Percentiles rank a stretch among this genome's conserved stretches.
phyloP scores from a whole-genome alignment of 2,888 invertebrate species.

The Chamaedrilus cognettii region DNA sequence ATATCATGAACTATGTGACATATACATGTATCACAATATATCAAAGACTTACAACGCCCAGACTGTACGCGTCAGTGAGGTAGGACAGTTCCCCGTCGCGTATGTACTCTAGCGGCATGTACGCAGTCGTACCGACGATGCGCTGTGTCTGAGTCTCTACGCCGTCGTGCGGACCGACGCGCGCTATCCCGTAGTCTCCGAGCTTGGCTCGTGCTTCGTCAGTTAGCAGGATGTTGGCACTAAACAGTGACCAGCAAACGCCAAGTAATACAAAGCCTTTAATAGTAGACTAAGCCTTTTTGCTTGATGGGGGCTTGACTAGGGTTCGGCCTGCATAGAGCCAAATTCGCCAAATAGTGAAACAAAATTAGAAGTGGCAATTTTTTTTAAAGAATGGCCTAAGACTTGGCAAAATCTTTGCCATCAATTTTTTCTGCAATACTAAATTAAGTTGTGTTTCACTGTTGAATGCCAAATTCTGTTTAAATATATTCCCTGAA shows the following conservation, averaged over 20 bases:
- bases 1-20: too few relatives aligned
- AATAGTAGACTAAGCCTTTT: not conserved
- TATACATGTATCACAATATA: too few relatives aligned
- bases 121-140: slow-evolving; percentile 19
- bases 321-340: too few relatives aligned
- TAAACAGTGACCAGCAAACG: not conserved
- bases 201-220: slow-evolving; percentile 4
- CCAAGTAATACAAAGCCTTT: not conserved
- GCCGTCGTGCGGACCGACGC: slow-evolving; percentile 3
- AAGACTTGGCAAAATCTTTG: not conserved
- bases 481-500: too few relatives aligned
- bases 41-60: slow-evolving; percentile 25
- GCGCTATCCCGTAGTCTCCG: slow-evolving; percentile 16
- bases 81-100: slow-evolving; percentile 15
- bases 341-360: too few relatives aligned
- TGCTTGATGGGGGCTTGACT: too few relatives aligned
- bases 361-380: too few relatives aligned
- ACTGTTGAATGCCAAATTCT: too few relatives aligned
- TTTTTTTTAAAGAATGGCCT: not conserved
- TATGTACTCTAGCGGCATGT: slow-evolving; percentile 27
- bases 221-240: slow-evolving; percentile 14
- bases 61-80: slow-evolving; percentile 22
- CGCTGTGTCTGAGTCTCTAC: not conserved
- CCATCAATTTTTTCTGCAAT: too few relatives aligned
- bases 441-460: too few relatives aligned